Conservation (phyloP, 1,140 invertebrate genomes). For the Ips typographus region DNA sequence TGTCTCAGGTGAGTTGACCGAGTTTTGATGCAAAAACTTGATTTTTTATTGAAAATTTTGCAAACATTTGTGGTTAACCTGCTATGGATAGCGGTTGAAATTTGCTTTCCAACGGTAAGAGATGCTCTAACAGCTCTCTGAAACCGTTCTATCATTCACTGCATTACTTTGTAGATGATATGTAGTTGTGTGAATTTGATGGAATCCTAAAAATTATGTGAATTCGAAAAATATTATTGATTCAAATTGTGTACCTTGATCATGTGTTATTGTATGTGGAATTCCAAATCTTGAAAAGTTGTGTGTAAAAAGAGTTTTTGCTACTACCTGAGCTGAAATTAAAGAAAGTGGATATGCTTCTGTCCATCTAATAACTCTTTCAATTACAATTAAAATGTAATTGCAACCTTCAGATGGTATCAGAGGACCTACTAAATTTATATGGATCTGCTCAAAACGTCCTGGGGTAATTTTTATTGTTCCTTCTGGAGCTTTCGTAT, state of each 20-base stretch:
- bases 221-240: neutral
- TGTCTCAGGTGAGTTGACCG: slow-evolving; percentile 7
- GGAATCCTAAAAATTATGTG: neutral
- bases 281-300: neutral
- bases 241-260: neutral
- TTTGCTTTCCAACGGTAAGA: neutral
- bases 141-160: neutral
- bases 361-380: neutral
- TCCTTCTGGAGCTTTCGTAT: neutral
- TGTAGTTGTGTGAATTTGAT: neutral
- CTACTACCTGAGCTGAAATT: neutral
- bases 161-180: neutral
- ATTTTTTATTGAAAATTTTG: too few relatives aligned
- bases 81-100: too few relatives aligned
- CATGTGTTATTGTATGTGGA: neutral
- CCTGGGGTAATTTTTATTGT: neutral
- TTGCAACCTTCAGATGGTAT: neutral
- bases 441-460: neutral
- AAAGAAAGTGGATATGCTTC: neutral
- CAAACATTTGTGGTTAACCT: too few relatives aligned
- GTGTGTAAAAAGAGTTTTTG: neutral
- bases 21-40: slow-evolving; percentile 40
- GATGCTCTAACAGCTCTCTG: neutral
- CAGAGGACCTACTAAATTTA: neutral
- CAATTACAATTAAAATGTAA: slow-evolving; percentile 32